Conservation (phyloP, 2,113 vertebrate species). For the Lathamus discolor region DNA sequence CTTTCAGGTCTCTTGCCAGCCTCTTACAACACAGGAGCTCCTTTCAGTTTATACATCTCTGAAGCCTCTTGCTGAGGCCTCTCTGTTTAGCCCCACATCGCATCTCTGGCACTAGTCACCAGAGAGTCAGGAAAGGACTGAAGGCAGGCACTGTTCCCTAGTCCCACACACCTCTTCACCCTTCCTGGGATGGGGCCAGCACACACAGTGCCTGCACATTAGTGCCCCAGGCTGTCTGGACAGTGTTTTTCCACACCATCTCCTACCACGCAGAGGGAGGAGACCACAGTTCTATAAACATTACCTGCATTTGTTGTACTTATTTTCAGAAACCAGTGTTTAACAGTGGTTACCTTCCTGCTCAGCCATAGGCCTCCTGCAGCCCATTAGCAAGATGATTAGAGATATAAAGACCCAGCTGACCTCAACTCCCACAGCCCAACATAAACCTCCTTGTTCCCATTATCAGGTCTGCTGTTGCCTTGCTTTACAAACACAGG, state of each 20-base stretch:
- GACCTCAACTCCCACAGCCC: background rate
- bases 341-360: background rate
- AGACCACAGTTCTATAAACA: background rate
- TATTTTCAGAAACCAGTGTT: background rate
- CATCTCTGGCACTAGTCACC: rapidly evolving
- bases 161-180: background rate
- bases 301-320: background rate
- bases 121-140: background rate
- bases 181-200: background rate
- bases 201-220: rapidly evolving
- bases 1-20: background rate
- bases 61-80: background rate
- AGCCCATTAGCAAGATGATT: background rate
- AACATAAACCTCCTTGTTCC: background rate
- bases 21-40: background rate
- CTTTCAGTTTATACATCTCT: background rate
- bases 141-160: constrained; percentile 14
- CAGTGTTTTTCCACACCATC: background rate
- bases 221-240: background rate
- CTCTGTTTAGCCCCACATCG: background rate
- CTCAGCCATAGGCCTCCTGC: background rate
- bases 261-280: background rate
- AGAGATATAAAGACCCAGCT: background rate
- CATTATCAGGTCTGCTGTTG: background rate
- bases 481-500: background rate